Base-by-base conservation (phyloP, 1,140 invertebrate genomes). In the Leptoteleia sp. region DNA sequence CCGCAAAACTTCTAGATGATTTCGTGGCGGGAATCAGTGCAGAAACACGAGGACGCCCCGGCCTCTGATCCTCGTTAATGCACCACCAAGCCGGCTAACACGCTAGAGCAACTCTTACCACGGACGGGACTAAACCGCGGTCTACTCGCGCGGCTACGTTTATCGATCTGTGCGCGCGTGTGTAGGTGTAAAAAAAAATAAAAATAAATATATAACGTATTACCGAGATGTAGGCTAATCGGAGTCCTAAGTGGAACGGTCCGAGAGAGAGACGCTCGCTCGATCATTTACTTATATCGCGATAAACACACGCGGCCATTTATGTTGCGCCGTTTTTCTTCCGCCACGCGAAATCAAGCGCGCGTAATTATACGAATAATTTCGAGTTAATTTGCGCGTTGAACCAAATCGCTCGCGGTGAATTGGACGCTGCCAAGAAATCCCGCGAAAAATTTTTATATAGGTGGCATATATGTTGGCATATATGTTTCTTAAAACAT, bases 171-270 rank as follows among this genome's bases (percentile, higher is more conserved):
- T 45, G 9, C 70, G 62, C 27, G 27, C 54, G 19, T 33, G 80
- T 73, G 57, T 81, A 80, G 72, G 73, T 78, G 73, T 52, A 75
- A 72, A 81, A 79, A 81, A 82, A 71, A 43, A 71, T 52, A 75
- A 72, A 81, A 79, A 81, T 80, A 71, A 43, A 78, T 62, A 65
- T 37, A 54, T 67, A 76, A 79, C 47, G 37, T 67, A 79, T 61
- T 15, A 25, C 27, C 6, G 7, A 55, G 55, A 82, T 77, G 79
- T 82, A 76, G 81, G 79, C 55, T 82, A 82, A 75, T 76, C 75
- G 71, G 54, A 54, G 70, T 52, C 12, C 55, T 17, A 78, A 81
- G 71, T 80, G 64, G 80, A 19, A 80, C 80, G 59, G 31, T 11
- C 27, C 27, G 37, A 65, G 57, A 73, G 42, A 67, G 50, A 72